Evolutionary conservation across 1,140 invertebrate species (phyloP), one percentile per base, ranked within the genome.

Genomic region (Batillaria attramentaria): DNA sequence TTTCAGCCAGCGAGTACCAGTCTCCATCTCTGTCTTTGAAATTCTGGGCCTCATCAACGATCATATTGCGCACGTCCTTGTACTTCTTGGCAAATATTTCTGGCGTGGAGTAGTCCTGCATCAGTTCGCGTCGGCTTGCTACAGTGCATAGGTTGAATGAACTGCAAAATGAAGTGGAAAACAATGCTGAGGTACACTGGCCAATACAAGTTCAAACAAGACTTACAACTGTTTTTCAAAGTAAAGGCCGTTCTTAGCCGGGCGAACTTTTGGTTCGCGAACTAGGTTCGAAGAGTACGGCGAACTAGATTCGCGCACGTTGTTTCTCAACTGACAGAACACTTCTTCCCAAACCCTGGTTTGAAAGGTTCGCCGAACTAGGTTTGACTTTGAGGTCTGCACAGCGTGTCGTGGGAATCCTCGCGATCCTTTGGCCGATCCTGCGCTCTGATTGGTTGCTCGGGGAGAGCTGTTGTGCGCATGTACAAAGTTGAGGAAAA

Each of bases 1-100:
- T 78, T 28, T 81, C 72, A 33, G 84, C 82, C 65, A 86, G 65
- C 46, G 75, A 79, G 77, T 87, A 88, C 87, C 86, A 88, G 74
- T 88, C 84, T 65, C 87, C 87, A 80, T 88, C 87, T 75, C 87
- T 76, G 72, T 86, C 86, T 73, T 88, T 88, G 78, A 88, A 88
- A 75, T 88, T 88, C 77, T 88, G 87, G 20, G 80, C 86, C 70
- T 88, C 86, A 60, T 88, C 87, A 6, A 88, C 79, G 18, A 88
- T 75, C 6, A 88, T 85, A 77, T 86, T 87, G 33, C 57, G 77
- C 10, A 88, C 79, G 42, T 72, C 50, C 0, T 72, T 74, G 78
- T 83, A 87, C 33, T 79, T 80, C 5, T 13, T 16, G 16, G 50
- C 18, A 35, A 83, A 46, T 10, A 79, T 2, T 28, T 60, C 43